These are phyloP conservation scores for Molossus molossus DNA, from an alignment of 2,797 vertebrate species.

Conservation along the genomic window DNA sequence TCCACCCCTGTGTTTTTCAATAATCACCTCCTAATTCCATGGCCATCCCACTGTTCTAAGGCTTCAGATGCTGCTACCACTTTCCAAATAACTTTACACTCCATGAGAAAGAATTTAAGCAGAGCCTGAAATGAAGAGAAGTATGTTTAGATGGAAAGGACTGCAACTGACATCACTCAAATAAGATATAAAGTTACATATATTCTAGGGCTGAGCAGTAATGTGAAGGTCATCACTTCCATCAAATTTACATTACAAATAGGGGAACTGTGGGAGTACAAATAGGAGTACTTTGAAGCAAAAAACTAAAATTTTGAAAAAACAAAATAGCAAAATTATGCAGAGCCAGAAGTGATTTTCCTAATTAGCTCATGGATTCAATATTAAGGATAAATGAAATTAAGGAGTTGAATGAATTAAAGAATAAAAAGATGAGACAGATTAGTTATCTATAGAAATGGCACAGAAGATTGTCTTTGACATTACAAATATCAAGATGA, in stretches of 20 bases:
- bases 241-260: slow-evolving; percentile 49
- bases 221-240: slow-evolving; percentile 61
- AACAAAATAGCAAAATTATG: slow-evolving; percentile 49
- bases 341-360: slow-evolving; percentile 38
- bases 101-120: slow-evolving; percentile 37
- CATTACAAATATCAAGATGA: slow-evolving; percentile 5
- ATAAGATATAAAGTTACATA: slow-evolving; percentile 60
- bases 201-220: slow-evolving; percentile 38
- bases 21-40: neutral
- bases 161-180: slow-evolving; percentile 24
- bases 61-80: slow-evolving; percentile 45
- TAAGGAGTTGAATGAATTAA: slow-evolving; percentile 47
- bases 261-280: neutral
- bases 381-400: slow-evolving; percentile 43
- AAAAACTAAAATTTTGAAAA: slow-evolving; percentile 33
- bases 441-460: slow-evolving; percentile 19
- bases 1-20: neutral
- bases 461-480: slow-evolving; percentile 43
- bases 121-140: slow-evolving; percentile 58
- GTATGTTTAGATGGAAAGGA: neutral
- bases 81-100: slow-evolving; percentile 69
- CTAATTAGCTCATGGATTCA: slow-evolving; percentile 33
- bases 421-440: slow-evolving; percentile 54
- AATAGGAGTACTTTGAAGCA: slow-evolving; percentile 18
- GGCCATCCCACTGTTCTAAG: neutral